Conservation (phyloP, 2,797 vertebrate species). For the Tangara arthus region DNA sequence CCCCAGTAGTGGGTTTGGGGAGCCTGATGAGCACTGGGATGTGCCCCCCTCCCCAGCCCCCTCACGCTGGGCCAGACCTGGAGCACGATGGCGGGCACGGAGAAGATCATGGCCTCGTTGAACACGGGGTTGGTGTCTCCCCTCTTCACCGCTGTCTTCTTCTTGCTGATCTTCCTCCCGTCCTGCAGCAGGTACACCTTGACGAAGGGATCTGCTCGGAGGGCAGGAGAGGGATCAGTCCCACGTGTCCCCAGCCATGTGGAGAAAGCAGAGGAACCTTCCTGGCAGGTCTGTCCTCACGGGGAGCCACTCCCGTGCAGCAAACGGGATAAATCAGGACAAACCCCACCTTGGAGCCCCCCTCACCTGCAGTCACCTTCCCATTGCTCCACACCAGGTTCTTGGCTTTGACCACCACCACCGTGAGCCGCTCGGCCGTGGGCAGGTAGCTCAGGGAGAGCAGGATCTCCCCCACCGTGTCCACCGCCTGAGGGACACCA, state of each 20-base stretch:
- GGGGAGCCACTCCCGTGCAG: rapidly evolving
- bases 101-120: conserved; percentile 99
- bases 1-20: neutral
- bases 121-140: conserved; percentile 96
- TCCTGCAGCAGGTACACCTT: conserved; percentile 99
- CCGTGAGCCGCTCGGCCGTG: conserved; percentile 93
- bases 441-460: conserved; percentile 96
- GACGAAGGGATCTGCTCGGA: conserved; percentile 88
- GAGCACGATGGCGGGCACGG: conserved; percentile 90
- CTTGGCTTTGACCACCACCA: conserved; percentile 97
- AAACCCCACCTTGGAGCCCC: rapidly evolving
- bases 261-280: neutral
- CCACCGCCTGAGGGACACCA: conserved; percentile 78
- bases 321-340: rapidly evolving
- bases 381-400: conserved; percentile 90
- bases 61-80: conserved; percentile 75
- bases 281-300: neutral
- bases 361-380: conserved; percentile 90
- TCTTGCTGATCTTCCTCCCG: conserved; percentile 97
- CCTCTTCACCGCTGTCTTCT: conserved; percentile 92
- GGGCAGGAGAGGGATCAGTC: neutral
- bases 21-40: rapidly evolving
- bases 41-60: neutral
- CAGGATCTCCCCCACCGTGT: conserved; percentile 93
- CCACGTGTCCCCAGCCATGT: rapidly evolving